phyloP scores from a whole-genome alignment of 2,797 vertebrate genomes.

The Pipistrellus pygmaeus region DNA sequence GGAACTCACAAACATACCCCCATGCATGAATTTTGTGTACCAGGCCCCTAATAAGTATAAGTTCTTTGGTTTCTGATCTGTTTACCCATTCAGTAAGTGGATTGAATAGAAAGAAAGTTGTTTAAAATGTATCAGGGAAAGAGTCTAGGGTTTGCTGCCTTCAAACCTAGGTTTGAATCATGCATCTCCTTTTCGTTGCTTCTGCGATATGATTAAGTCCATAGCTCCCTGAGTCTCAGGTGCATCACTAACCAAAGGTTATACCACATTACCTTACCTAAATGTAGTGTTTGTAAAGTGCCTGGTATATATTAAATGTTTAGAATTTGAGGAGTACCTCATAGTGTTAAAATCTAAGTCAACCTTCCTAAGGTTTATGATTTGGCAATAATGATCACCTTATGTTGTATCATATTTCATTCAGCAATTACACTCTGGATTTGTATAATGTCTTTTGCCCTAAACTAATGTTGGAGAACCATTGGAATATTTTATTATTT shows the following conservation, averaged over 20 bases:
- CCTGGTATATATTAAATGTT: background rate
- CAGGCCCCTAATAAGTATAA: no score
- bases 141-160: background rate
- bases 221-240: background rate
- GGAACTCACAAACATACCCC: no score
- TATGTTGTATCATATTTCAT: background rate
- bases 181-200: background rate
- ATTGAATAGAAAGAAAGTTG: background rate
- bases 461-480: conserved; percentile 20
- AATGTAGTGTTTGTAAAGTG: background rate
- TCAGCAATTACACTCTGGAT: background rate
- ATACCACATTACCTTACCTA: background rate
- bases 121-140: background rate
- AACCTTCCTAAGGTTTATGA: background rate
- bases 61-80: background rate
- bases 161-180: background rate
- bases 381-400: background rate
- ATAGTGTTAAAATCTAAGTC: background rate
- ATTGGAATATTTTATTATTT: conserved; percentile 45
- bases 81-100: conserved; percentile 23
- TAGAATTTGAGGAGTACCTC: background rate
- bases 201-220: background rate
- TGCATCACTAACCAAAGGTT: background rate
- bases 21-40: no score
- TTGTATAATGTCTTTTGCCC: background rate